Conservation (phyloP, 2,113 vertebrate species). For the Alexandromys fortis region DNA sequence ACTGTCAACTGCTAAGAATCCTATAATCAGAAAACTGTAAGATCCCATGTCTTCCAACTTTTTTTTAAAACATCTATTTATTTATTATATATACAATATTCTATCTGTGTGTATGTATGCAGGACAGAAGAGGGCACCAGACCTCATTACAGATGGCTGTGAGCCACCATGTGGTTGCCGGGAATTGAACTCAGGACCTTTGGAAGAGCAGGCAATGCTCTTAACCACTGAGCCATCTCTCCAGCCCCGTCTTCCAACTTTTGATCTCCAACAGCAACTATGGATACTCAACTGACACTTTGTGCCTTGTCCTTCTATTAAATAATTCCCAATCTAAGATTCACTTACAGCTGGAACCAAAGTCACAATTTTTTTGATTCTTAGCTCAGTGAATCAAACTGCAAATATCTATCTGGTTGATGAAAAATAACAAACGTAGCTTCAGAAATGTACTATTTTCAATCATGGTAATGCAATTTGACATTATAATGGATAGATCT, state of each 20-base stretch:
- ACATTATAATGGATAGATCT: not conserved
- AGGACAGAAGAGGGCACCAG: no score
- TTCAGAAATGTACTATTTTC: conserved; percentile 21
- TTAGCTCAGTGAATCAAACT: conserved; percentile 1
- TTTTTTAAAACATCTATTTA: not conserved
- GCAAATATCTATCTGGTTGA: conserved; percentile 35
- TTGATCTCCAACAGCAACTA: not conserved
- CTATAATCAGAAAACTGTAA: not conserved
- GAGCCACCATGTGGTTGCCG: no score
- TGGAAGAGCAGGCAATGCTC: no score
- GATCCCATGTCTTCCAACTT: not conserved
- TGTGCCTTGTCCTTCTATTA: conserved; percentile 20
- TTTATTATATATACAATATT: no score
- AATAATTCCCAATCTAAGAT: conserved; percentile 24
- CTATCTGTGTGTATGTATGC: no score
- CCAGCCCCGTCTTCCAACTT: not conserved
- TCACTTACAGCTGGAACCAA: not conserved
- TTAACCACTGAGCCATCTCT: no score
- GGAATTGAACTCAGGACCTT: no score
- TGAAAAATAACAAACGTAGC: not conserved
- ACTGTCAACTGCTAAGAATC: conserved; percentile 15
- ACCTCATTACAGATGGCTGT: no score
- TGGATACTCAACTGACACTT: conserved; percentile 14
- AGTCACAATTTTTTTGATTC: not conserved
- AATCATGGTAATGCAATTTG: conserved; percentile 36